A percentile compares a stretch with the other conserved stretches of the same genome.
phyloP scores from a whole-genome alignment of 2,113 vertebrate species.

The Dipodomys spectabilis region DNA sequence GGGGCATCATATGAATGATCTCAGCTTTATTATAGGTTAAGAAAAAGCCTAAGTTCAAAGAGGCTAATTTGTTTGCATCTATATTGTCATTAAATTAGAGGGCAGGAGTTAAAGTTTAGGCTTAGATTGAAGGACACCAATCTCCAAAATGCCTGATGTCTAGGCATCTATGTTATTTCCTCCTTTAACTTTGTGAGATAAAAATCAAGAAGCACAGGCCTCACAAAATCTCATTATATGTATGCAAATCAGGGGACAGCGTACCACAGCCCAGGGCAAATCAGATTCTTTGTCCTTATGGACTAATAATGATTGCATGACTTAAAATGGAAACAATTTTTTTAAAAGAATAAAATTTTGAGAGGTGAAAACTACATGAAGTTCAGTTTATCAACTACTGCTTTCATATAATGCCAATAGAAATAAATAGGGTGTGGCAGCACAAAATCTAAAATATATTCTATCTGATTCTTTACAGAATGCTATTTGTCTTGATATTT shows the following conservation, averaged over 20 bases:
- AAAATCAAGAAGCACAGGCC: background rate
- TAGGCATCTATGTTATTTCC: background rate
- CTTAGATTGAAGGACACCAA: background rate
- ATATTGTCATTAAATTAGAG: background rate
- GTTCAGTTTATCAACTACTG: background rate
- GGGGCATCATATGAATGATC: background rate
- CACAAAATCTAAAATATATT: too few relatives aligned
- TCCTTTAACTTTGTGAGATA: background rate
- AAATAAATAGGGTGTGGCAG: background rate
- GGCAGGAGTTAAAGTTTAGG: background rate
- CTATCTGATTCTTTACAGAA: too few relatives aligned
- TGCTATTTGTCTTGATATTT: background rate
- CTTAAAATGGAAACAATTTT: slow-evolving; percentile 27
- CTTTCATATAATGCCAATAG: background rate
- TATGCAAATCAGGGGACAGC: background rate
- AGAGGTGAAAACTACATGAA: background rate
- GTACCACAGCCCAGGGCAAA: background rate
- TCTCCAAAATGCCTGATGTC: background rate
- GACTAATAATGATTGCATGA: background rate
- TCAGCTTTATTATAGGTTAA: background rate
- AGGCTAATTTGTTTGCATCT: background rate
- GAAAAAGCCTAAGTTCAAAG: background rate
- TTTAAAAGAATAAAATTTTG: background rate
- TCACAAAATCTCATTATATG: background rate
- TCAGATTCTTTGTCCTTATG: background rate